These are phyloP conservation scores for Noctua janthe DNA, from an alignment of 2,888 invertebrate genomes.

Conservation along the genomic window DNA sequence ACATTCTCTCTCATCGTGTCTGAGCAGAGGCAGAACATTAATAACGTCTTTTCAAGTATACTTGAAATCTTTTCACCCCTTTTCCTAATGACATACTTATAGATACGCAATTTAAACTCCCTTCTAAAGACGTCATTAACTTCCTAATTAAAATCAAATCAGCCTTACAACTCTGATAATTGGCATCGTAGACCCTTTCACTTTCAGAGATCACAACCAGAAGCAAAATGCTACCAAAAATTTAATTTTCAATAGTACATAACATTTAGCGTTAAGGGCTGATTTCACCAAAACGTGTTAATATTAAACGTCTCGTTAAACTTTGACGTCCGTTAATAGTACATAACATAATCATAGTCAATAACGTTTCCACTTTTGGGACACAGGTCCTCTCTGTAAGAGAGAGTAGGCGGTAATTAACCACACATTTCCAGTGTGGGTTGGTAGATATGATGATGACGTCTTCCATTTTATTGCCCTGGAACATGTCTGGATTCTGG, in stretches of 20 bases:
- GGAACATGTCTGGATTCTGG: neutral
- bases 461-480: neutral
- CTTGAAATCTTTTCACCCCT: neutral
- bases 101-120: neutral
- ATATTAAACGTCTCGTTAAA: neutral
- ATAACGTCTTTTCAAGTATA: neutral
- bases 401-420: neutral
- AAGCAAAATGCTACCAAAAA: constrained; percentile 37
- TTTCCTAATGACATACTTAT: neutral
- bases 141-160: constrained; percentile 45
- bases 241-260: constrained; percentile 39
- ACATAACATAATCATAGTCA: neutral
- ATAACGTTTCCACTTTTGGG: neutral
- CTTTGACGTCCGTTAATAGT: neutral
- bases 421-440: neutral
- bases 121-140: constrained; percentile 16
- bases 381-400: neutral
- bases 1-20: neutral
- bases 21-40: neutral
- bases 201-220: constrained; percentile 28
- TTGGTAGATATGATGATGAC: neutral
- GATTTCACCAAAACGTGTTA: neutral
- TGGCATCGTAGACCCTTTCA: constrained; percentile 11
- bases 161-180: constrained; percentile 22
- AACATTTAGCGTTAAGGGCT: constrained; percentile 15